These are phyloP conservation scores for Myiothlypis coronata DNA, from an alignment of 2,797 vertebrate genomes.

Conservation along the genomic window DNA sequence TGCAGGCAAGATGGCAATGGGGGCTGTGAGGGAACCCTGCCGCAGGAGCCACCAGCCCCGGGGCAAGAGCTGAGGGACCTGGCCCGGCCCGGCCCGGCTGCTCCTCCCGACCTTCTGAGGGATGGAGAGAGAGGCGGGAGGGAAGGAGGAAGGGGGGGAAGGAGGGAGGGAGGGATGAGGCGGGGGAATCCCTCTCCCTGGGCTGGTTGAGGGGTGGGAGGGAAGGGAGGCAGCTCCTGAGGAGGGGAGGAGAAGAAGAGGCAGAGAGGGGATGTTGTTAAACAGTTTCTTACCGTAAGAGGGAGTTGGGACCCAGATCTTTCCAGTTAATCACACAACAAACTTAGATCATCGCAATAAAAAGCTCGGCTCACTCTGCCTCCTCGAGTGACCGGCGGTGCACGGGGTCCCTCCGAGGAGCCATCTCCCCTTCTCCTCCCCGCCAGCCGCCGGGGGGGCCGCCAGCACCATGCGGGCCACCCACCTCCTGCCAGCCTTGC, in stretches of 20 bases:
- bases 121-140: not conserved
- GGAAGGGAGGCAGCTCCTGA: constrained; percentile 25
- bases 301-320: constrained; percentile 79
- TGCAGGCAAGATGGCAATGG: not conserved
- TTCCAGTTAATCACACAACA: constrained; percentile 80
- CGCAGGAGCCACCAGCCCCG: not conserved
- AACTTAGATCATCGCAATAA: constrained; percentile 80
- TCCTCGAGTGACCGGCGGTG: constrained; percentile 59
- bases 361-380: constrained; percentile 69
- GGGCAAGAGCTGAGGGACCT: not conserved
- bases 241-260: constrained; percentile 67
- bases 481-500: constrained; percentile 75
- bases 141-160: not conserved
- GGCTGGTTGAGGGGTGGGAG: constrained; percentile 9
- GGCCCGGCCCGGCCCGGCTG: accelerated
- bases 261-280: constrained; percentile 77
- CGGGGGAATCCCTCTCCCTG: not conserved
- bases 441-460: constrained; percentile 42
- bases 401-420: constrained; percentile 52
- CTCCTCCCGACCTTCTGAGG: not conserved
- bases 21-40: accelerated
- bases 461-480: constrained; percentile 85
- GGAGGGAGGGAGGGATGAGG: not conserved
- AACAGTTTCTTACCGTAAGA: constrained; percentile 84
- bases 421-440: constrained; percentile 52